Evolutionary conservation across 92 coral and sea anemone genomes (phyloP).

Genomic region (Epizoanthus stellaris): DNA sequence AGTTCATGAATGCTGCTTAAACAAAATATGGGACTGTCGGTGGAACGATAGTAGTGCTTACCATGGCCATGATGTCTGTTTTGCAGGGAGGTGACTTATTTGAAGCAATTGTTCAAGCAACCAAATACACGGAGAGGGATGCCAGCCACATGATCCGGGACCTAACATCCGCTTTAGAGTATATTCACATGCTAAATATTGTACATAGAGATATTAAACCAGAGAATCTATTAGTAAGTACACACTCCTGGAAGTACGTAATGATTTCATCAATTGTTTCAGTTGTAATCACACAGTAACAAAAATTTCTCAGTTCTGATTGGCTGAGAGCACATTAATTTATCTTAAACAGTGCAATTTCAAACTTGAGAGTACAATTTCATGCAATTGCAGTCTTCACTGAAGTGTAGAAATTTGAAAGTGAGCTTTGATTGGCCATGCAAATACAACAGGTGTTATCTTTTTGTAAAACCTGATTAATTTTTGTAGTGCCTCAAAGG

Average conservation of each 20-base stretch:
- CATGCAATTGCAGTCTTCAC: too few species aligned
- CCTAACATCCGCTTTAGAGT: constrained; percentile 89
- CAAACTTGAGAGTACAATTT: too few species aligned
- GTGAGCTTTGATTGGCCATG: too few species aligned
- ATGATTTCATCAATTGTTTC: neutral
- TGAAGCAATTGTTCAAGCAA: constrained; percentile 95
- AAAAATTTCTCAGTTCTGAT: too few species aligned
- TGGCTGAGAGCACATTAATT: too few species aligned
- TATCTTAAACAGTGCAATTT: too few species aligned
- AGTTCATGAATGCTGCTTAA: neutral
- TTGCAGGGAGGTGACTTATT: constrained; percentile 95
- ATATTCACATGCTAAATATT: constrained; percentile 82
- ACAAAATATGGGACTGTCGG: neutral
- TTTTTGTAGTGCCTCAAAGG: too few species aligned
- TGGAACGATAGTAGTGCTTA: neutral
- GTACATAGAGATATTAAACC: constrained; percentile 99
- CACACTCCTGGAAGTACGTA: neutral
- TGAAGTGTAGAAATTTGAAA: too few species aligned
- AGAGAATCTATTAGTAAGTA: constrained; percentile 96
- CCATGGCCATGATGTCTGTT: neutral
- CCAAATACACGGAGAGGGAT: constrained; percentile 93
- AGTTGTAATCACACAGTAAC: too few species aligned
- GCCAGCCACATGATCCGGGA: constrained; percentile 99
- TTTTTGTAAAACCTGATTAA: too few species aligned
- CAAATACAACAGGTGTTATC: too few species aligned